Percentiles rank a stretch among this genome's conserved stretches.
Evolutionary conservation across 2,797 vertebrate genomes (phyloP).

Genomic region (Neosalanx taihuensis): DNA sequence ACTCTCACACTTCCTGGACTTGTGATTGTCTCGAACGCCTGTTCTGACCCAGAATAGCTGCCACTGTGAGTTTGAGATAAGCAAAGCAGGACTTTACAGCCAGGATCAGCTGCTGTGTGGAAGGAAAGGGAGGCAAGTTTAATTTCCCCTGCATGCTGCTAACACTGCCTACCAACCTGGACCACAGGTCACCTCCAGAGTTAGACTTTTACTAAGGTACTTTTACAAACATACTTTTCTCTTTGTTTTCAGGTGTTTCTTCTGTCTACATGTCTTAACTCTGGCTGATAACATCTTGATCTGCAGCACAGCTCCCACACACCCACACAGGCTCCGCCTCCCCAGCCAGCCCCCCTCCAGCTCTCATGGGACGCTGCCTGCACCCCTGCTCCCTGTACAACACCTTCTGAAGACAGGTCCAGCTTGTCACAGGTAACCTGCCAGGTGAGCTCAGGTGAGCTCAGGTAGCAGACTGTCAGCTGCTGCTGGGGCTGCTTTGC

Average conservation of each 20-base stretch:
- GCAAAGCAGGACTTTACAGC: neutral
- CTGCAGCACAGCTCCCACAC: slow-evolving; percentile 52
- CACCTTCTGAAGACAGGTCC: too few relatives aligned
- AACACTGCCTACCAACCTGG: neutral
- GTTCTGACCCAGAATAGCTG: neutral
- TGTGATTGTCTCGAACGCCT: neutral
- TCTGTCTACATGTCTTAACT: slow-evolving; percentile 21
- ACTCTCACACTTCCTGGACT: neutral
- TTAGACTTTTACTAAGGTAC: too few relatives aligned
- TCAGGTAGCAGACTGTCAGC: too few relatives aligned
- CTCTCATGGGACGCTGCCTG: neutral
- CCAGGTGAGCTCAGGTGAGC: slow-evolving; percentile 43
- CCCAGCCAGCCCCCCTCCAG: too few relatives aligned
- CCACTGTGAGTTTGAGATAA: neutral
- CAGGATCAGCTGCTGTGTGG: slow-evolving; percentile 31
- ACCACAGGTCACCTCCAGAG: neutral
- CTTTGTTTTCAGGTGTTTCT: slow-evolving; percentile 8
- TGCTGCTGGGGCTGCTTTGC: too few relatives aligned
- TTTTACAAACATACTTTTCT: too few relatives aligned
- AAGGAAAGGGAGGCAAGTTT: slow-evolving; percentile 67
- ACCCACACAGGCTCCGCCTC: neutral
- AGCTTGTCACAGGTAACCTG: slow-evolving; percentile 33
- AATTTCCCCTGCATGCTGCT: slow-evolving; percentile 8
- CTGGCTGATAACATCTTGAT: slow-evolving; percentile 36
- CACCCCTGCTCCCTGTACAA: neutral